A percentile compares a stretch with the other conserved stretches of the same genome.
Evolutionary conservation across 2,113 vertebrate species (phyloP).

Genomic region (Leptosomus discolor): DNA sequence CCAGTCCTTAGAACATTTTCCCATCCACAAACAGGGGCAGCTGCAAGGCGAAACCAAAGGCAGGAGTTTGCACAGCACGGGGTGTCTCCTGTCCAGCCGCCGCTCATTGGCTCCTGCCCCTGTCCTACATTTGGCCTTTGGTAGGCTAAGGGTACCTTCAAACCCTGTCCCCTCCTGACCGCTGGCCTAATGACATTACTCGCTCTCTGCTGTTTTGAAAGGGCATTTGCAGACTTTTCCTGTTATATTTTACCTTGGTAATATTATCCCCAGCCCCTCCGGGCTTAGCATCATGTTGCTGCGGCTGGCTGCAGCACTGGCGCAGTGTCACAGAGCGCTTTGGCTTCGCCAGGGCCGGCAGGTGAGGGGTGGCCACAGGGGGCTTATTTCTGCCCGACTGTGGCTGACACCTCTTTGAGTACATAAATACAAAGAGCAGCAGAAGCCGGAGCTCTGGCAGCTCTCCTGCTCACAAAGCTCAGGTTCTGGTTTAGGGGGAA

Average conservation of each 20-base stretch:
- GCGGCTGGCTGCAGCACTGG: not conserved
- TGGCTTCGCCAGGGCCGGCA: not conserved
- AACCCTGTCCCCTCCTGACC: constrained; percentile 57
- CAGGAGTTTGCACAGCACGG: constrained; percentile 10
- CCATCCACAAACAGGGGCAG: constrained; percentile 39
- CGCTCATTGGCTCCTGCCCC: constrained; percentile 53
- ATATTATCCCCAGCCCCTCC: constrained; percentile 30
- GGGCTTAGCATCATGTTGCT: constrained; percentile 23
- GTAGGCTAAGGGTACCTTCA: constrained; percentile 18
- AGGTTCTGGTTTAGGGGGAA: not conserved
- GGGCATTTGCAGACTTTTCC: constrained; percentile 55
- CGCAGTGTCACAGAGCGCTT: not conserved
- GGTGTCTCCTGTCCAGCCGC: constrained; percentile 46
- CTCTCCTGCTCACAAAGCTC: not conserved
- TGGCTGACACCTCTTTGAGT: not conserved
- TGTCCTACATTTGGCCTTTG: constrained; percentile 37
- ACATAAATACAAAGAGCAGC: not conserved
- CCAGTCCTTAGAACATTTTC: not conserved
- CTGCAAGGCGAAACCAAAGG: constrained; percentile 52
- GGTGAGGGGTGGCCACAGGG: not conserved
- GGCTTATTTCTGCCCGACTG: not conserved
- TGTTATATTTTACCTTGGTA: constrained; percentile 64
- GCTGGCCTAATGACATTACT: constrained; percentile 36
- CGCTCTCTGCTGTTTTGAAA: constrained; percentile 57
- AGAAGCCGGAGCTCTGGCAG: not conserved